Evolutionary conservation across 2,888 invertebrate species (phyloP), one percentile per base, ranked within the genome.

Genomic region (Drosophila setosimentum): DNA sequence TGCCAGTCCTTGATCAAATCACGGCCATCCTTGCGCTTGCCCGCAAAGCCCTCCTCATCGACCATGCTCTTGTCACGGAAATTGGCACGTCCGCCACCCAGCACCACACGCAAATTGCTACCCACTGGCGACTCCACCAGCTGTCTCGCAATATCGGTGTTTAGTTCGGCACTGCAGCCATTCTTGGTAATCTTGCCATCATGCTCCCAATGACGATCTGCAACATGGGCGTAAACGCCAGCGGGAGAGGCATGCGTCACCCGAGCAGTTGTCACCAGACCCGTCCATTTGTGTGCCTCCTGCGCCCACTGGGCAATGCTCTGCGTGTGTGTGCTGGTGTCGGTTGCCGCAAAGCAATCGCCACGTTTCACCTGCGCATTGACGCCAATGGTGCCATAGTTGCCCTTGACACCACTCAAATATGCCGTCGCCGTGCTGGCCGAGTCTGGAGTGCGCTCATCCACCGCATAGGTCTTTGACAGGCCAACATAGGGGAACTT

Each of bases 401-500:
- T 97, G n/a, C 95, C 95, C 93, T 97, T 97, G 0, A 97, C 96
- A 0, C 97, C 97, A 3, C 94, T 94, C 18, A 97, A 92, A 88
- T 96, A 97, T 0, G 97, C 97, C 0, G 97, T 97, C 0, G 96
- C 96, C 1, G 97, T 96, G 87, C 96, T 96, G 0, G 97, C 97
- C 0, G 97, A 97, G 89, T 98, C 98, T 0, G 97, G 95, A 0
- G 97, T 97, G 92, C 97, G 96, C 49, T 94, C 94, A 82, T 97
- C 95, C 0, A 96, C 95, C 83, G 96, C 96, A 91, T 96, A 97
- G 0, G 97, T 96, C 95, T 97, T 93, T 32, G 93, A 90, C 2
- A 93, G 83, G 0, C 93, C 93, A 37, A 89, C 53, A 81, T 94
- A 94, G 3, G 95, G 95, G 85, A 96, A 96, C 66, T 94, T 92